Conservation (phyloP, 2,113 vertebrate species). For the Xenotilapia longispinis region DNA sequence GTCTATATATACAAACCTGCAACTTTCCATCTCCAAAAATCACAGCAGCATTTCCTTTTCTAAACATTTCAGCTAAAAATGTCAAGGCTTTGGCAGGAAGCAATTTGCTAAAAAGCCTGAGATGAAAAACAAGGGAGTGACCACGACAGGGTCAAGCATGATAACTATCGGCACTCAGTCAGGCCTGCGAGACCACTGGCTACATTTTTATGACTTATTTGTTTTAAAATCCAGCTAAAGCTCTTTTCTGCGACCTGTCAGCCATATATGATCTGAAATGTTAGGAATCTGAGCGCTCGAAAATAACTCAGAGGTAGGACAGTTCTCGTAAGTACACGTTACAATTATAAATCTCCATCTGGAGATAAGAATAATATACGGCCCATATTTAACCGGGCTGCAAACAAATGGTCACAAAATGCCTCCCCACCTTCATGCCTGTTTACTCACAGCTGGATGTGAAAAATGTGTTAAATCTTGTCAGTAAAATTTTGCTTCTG, state of each 20-base stretch:
- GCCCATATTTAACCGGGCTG: slow-evolving; percentile 28
- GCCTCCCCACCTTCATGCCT: background rate
- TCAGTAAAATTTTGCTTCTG: slow-evolving; percentile 27
- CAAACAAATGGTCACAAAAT: slow-evolving; percentile 52
- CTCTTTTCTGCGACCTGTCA: background rate
- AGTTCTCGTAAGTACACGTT: background rate
- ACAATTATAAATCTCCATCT: slow-evolving; percentile 35
- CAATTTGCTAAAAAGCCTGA: slow-evolving; percentile 48
- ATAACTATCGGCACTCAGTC: slow-evolving; percentile 19
- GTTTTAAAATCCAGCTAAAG: background rate
- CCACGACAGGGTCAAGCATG: slow-evolving; percentile 20
- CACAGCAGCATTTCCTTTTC: slow-evolving; percentile 50
- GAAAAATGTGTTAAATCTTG: slow-evolving; percentile 30
- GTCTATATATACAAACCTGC: slow-evolving; percentile 35
- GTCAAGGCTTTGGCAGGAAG: slow-evolving; percentile 41
- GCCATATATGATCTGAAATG: background rate
- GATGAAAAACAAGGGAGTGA: slow-evolving; percentile 54
- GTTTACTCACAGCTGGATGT: slow-evolving; percentile 35
- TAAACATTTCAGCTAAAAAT: slow-evolving; percentile 55
- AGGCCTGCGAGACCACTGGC: background rate
- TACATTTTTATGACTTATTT: background rate
- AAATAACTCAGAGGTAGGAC: slow-evolving; percentile 4
- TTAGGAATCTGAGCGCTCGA: slow-evolving; percentile 1
- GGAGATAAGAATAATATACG: slow-evolving; percentile 16
- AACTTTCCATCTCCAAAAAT: slow-evolving; percentile 46